Evolutionary conservation across 2,797 vertebrate genomes (phyloP).

Genomic region (Tapera naevia): DNA sequence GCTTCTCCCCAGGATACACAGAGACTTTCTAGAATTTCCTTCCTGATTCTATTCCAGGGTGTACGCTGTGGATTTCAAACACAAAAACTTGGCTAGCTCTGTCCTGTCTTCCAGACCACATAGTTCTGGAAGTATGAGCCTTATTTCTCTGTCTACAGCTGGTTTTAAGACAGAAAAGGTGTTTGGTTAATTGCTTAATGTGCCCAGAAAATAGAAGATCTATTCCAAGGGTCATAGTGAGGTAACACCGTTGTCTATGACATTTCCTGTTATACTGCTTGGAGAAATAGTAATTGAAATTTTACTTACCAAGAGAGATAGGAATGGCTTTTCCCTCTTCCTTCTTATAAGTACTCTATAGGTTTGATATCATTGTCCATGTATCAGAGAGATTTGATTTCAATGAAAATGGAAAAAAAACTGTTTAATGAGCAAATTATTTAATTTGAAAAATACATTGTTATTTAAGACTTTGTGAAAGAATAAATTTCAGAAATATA

Average conservation of each 20-base stretch:
- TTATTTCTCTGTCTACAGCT: neutral
- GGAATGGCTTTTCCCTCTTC: rapidly evolving
- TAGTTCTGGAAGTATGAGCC: neutral
- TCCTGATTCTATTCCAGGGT: neutral
- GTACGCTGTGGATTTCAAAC: neutral
- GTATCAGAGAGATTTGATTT: neutral
- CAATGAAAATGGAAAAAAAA: neutral
- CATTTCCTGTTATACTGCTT: neutral
- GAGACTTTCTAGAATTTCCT: neutral
- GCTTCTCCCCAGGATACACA: neutral
- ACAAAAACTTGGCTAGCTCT: neutral
- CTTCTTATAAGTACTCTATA: neutral
- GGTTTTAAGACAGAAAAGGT: neutral
- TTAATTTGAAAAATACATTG: neutral
- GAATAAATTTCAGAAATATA: neutral
- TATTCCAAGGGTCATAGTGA: neutral
- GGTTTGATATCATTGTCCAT: neutral
- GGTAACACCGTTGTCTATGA: neutral
- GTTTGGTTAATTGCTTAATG: neutral
- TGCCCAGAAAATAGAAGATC: neutral
- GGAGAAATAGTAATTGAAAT: neutral
- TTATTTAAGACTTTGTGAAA: neutral
- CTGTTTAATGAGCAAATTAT: neutral
- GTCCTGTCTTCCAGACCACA: neutral
- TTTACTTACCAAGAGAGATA: neutral